Conservation (phyloP, 2,113 vertebrate genomes). For the Petromus typicus region DNA sequence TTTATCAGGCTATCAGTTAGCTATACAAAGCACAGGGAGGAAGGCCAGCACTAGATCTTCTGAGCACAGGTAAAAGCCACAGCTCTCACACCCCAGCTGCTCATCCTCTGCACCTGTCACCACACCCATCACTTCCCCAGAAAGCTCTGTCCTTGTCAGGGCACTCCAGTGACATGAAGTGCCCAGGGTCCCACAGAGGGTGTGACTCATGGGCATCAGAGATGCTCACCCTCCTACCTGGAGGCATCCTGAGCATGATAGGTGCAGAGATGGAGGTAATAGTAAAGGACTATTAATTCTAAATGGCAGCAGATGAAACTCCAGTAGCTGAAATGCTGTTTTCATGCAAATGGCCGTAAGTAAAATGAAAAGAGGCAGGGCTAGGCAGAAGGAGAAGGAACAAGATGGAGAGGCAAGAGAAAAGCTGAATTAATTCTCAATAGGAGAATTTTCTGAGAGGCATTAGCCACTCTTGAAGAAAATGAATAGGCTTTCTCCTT, state of each 20-base stretch:
- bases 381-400: neutral
- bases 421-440: conserved; percentile 62
- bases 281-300: neutral
- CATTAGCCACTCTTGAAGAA: conserved; percentile 62
- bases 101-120: neutral
- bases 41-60: neutral
- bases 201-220: neutral
- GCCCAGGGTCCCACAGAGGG: neutral
- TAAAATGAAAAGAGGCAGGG: neutral
- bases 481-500: conserved; percentile 63
- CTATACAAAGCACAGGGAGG: neutral
- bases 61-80: neutral
- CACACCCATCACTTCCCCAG: fast-evolving
- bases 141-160: fast-evolving
- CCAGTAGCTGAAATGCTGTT: neutral
- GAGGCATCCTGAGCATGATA: neutral
- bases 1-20: neutral
- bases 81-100: neutral
- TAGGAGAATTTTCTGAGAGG: conserved; percentile 23
- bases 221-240: neutral
- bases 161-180: fast-evolving
- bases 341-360: conserved; percentile 48
- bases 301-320: neutral
- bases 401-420: conserved; percentile 24
- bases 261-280: neutral